Evolutionary conservation across 2,888 invertebrate genomes (phyloP).

Genomic region (Chesias legatella): DNA sequence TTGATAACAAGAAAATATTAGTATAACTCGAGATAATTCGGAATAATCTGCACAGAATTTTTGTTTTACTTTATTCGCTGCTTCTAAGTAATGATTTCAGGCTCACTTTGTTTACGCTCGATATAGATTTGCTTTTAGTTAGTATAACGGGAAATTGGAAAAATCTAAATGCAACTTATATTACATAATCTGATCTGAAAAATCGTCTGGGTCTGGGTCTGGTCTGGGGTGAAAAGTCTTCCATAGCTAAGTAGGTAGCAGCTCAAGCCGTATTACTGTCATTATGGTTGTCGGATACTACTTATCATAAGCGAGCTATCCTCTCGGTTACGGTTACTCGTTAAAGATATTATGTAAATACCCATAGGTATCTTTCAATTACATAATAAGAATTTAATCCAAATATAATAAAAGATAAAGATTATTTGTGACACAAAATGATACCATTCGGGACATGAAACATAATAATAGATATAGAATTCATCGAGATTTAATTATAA

Average conservation of each 20-base stretch:
- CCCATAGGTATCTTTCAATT: too few species aligned
- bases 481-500: conserved; percentile 15
- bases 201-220: too few species aligned
- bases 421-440: neutral
- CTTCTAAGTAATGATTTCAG: conserved; percentile 12
- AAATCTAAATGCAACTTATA: too few species aligned
- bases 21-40: conserved; percentile 39
- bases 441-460: neutral
- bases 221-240: too few species aligned
- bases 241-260: too few species aligned
- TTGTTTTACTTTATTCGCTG: conserved; percentile 39
- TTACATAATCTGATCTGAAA: too few species aligned
- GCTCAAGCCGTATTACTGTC: too few species aligned
- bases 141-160: neutral
- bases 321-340: too few species aligned
- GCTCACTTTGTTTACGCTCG: conserved; percentile 12
- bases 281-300: too few species aligned
- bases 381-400: too few species aligned
- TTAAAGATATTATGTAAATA: too few species aligned
- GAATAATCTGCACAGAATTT: conserved; percentile 44
- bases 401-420: neutral
- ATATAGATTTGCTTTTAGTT: conserved; percentile 7
- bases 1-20: conserved; percentile 33
- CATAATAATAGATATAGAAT: neutral
- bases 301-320: too few species aligned